Conservation (phyloP, 1,140 invertebrate genomes). For the Scylla paramamosain region DNA sequence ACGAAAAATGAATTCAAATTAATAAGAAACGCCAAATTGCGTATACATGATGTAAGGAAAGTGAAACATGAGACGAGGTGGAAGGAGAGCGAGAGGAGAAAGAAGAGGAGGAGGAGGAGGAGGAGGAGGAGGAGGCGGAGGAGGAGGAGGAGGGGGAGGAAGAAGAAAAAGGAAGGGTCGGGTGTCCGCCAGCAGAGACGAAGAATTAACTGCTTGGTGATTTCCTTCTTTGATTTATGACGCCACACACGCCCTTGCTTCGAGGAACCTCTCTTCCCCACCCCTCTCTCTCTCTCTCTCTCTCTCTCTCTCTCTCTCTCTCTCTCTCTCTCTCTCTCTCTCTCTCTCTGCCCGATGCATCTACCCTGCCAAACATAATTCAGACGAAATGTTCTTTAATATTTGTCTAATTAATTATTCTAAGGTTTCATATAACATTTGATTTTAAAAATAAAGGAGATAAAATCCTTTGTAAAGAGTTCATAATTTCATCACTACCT, state of each 20-base stretch:
- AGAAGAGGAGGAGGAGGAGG: background rate
- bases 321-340: constrained; percentile 5
- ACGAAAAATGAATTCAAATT: too few relatives aligned
- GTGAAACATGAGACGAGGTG: too few relatives aligned
- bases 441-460: too few relatives aligned
- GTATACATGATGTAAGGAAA: too few relatives aligned
- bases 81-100: background rate
- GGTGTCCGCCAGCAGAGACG: background rate
- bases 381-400: too few relatives aligned
- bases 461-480: too few relatives aligned
- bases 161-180: background rate
- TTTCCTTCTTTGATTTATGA: constrained; percentile 6
- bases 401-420: too few relatives aligned
- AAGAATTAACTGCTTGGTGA: constrained; percentile 23
- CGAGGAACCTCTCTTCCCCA: background rate
- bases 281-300: background rate
- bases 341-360: background rate
- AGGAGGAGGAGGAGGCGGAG: background rate
- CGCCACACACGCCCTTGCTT: constrained; percentile 2
- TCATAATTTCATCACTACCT: too few relatives aligned
- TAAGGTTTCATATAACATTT: too few relatives aligned
- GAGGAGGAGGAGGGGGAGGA: background rate
- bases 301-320: constrained; percentile 20
- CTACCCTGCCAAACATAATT: too few relatives aligned
- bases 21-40: too few relatives aligned